Percentiles rank a stretch among this genome's conserved stretches.
Conservation (phyloP, 2,888 invertebrate genomes). For the Archips xylosteana region DNA sequence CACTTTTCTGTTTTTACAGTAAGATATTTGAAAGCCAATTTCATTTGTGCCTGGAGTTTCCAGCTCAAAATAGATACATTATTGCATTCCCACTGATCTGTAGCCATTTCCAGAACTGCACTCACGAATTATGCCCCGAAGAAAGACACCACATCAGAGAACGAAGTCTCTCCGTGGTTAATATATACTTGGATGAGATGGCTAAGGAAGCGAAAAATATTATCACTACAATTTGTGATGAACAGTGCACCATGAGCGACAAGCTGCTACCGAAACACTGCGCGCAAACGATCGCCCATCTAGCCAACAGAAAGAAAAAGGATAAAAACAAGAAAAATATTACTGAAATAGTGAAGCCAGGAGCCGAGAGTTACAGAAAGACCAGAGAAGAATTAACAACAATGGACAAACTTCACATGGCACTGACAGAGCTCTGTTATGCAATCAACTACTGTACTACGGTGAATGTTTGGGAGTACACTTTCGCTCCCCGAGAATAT, state of each 20-base stretch:
- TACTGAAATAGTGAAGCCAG: constrained; percentile 95
- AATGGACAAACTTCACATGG: constrained; percentile 99
- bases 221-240: constrained; percentile 99
- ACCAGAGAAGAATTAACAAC: constrained; percentile 98
- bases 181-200: constrained; percentile 99
- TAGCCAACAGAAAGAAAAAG: constrained; percentile 96
- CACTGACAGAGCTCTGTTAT: constrained; percentile 97
- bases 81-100: constrained; percentile 99
- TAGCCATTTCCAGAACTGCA: constrained; percentile 98
- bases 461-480: constrained; percentile 99
- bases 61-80: constrained; percentile 98
- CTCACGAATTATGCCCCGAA: constrained; percentile 99
- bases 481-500: constrained; percentile 99
- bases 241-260: constrained; percentile 98
- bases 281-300: constrained; percentile 94
- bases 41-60: constrained; percentile 99
- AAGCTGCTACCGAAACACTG: constrained; percentile 98
- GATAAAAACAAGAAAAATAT: constrained; percentile 96
- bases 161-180: constrained; percentile 97
- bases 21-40: constrained; percentile 99
- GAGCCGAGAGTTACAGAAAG: constrained; percentile 97
- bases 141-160: constrained; percentile 98
- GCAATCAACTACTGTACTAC: constrained; percentile 98
- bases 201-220: constrained; percentile 99
- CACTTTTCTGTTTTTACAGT: constrained; percentile 98